These are phyloP conservation scores for Drosophila kanekoi DNA, from an alignment of 2,888 invertebrate species.

Conservation along the genomic window DNA sequence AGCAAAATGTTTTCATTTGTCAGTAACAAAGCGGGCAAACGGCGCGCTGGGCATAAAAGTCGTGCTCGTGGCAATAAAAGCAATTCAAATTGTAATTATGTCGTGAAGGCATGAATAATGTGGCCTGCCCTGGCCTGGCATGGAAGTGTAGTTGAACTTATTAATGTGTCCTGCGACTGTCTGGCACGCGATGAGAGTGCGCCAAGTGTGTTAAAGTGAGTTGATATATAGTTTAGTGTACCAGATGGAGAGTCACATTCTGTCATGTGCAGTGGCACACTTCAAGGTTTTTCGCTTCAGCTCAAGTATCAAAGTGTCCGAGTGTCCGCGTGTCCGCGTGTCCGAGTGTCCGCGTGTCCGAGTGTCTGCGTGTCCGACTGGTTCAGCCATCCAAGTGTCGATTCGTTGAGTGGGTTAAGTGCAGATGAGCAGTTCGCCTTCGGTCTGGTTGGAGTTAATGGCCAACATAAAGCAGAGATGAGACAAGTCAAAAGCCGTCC, in stretches of 20 bases:
- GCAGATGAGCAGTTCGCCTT: slow-evolving; percentile 60
- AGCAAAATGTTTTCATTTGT: slow-evolving; percentile 76
- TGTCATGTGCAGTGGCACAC: slow-evolving; percentile 54
- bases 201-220: slow-evolving; percentile 42
- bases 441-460: slow-evolving; percentile 51
- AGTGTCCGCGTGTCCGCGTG: slow-evolving; percentile 41
- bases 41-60: slow-evolving; percentile 45
- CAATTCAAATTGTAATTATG: slow-evolving; percentile 79
- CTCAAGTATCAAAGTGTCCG: slow-evolving; percentile 49
- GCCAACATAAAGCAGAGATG: slow-evolving; percentile 55
- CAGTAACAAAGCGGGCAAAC: slow-evolving; percentile 58
- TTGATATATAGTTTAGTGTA: slow-evolving; percentile 24
- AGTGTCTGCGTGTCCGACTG: slow-evolving; percentile 37
- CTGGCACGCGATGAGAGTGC: slow-evolving; percentile 56
- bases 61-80: slow-evolving; percentile 65
- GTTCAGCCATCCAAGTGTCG: slow-evolving; percentile 33
- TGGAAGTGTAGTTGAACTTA: slow-evolving; percentile 75
- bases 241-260: slow-evolving; percentile 22
- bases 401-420: slow-evolving; percentile 50
- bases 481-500: slow-evolving; percentile 42
- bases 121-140: slow-evolving; percentile 49
- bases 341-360: too few relatives aligned
- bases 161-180: slow-evolving; percentile 59
- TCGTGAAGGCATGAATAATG: slow-evolving; percentile 75
- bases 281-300: slow-evolving; percentile 36